Base-by-base conservation (phyloP, 64 coral and sea anemone species). In the Pachyseris speciosa region DNA sequence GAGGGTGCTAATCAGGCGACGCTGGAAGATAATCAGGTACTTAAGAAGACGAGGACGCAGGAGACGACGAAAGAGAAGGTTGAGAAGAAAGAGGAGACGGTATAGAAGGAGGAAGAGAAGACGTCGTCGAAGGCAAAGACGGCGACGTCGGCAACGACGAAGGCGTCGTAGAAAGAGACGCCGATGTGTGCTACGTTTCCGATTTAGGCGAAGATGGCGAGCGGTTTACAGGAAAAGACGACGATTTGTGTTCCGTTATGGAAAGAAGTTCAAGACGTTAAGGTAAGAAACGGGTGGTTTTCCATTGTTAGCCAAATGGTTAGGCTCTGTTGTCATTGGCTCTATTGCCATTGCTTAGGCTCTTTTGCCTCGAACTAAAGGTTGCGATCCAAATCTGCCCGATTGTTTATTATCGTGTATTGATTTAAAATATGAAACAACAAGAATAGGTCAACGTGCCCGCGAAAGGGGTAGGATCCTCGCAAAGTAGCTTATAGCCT, bases 91-190 rank as follows among this genome's bases (percentile, higher is more conserved):
- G 53, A 81, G 34, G 13, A 60, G 77, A 61, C 51, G 9, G 10
- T 81, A 61, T 20, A 60, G 53, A 37, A 81, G 77, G 22, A 81
- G 10, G 53, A 24, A 24, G 11, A 81, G 77, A 61, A 61, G 77
- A 39, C 51, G 33, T 39, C 31, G 77, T 26, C 50, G 77, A 40
- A 61, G 77, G 13, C 52, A 20, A 81, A 39, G 77, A 61, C 77
- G 31, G 22, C 51, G 32, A 39, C 77, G 77, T 8, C 53, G 53
- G 37, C 31, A 34, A 61, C 53, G 50, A n/a, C 60, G 77, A 58
- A 22, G 36, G 22, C 77, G 32, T 57, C 55, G 33, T 1, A 81
- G 77, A 61, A 59, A 9, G 36, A 81, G 22, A 22, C 77, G 53
- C 22, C 53, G 77, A 20, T 81, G 34, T 11, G 51, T 60, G 36